phyloP scores from a whole-genome alignment of 2,888 invertebrate genomes.

The Tiliacea aurago region DNA sequence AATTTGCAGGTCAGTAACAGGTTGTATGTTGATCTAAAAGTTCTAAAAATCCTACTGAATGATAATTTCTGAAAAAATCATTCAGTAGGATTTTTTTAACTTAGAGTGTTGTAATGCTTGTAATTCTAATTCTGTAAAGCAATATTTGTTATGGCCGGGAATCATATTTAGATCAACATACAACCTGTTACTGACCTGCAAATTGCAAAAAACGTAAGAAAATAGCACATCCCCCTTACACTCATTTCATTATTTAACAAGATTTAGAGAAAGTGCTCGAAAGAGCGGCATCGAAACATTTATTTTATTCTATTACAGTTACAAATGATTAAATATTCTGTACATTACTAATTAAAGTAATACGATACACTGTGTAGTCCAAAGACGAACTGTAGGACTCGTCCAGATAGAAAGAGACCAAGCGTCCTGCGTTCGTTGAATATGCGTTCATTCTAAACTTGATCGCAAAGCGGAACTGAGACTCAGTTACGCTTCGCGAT shows the following conservation, averaged over 20 bases:
- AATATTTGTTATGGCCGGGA: too few relatives aligned
- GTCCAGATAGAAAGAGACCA: neutral
- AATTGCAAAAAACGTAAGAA: too few relatives aligned
- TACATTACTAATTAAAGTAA: constrained; percentile 26
- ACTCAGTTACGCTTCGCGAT: neutral
- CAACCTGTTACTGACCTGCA: too few relatives aligned
- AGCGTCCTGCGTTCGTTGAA: neutral
- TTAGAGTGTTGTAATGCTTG: too few relatives aligned
- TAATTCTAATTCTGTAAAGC: too few relatives aligned
- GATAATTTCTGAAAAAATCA: too few relatives aligned
- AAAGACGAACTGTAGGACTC: constrained; percentile 16
- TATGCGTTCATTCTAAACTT: neutral
- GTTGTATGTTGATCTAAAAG: too few relatives aligned
- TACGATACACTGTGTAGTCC: constrained; percentile 38
- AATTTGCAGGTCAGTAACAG: too few relatives aligned
- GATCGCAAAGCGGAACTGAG: neutral
- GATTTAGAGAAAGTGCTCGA: constrained; percentile 12
- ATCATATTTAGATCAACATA: too few relatives aligned
- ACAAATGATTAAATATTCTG: constrained; percentile 27
- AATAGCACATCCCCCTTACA: too few relatives aligned
- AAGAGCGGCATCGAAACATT: constrained; percentile 17
- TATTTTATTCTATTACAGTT: constrained; percentile 15
- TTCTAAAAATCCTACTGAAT: too few relatives aligned
- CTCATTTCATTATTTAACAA: constrained; percentile 24
- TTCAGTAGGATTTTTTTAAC: too few relatives aligned